phyloP scores from a whole-genome alignment of 2,113 vertebrate species.

The Dicrurus megarhynchus region DNA sequence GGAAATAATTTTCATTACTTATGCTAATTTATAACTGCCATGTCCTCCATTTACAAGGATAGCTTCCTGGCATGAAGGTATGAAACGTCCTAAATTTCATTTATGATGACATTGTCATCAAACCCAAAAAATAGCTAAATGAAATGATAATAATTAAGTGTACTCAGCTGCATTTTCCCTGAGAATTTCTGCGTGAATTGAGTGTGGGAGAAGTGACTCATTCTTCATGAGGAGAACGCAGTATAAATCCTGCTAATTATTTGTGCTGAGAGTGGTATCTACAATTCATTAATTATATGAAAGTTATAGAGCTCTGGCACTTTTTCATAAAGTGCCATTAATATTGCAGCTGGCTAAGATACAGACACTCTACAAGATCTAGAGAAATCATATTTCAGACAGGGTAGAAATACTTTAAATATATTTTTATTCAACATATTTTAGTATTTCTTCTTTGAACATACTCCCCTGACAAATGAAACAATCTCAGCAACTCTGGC shows the following conservation, averaged over 20 bases:
- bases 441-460: background rate
- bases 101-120: background rate
- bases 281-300: background rate
- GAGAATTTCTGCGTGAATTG: background rate
- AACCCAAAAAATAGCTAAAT: background rate
- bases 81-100: background rate
- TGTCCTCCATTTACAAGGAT: background rate
- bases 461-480: background rate
- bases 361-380: background rate
- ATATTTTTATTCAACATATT: background rate
- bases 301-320: background rate
- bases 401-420: background rate
- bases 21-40: background rate
- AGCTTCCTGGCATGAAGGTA: background rate
- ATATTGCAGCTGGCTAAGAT: background rate
- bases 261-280: background rate
- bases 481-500: background rate
- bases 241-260: slow-evolving; percentile 9
- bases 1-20: background rate
- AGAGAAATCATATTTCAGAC: background rate
- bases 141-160: background rate
- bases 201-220: slow-evolving; percentile 3
- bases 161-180: background rate
- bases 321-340: background rate
- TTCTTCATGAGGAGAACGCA: background rate